A percentile compares a stretch with the other conserved stretches of the same genome.
These are phyloP conservation scores for Ascaphus truei DNA, from an alignment of 2,113 vertebrate species.

Conservation along the genomic window DNA sequence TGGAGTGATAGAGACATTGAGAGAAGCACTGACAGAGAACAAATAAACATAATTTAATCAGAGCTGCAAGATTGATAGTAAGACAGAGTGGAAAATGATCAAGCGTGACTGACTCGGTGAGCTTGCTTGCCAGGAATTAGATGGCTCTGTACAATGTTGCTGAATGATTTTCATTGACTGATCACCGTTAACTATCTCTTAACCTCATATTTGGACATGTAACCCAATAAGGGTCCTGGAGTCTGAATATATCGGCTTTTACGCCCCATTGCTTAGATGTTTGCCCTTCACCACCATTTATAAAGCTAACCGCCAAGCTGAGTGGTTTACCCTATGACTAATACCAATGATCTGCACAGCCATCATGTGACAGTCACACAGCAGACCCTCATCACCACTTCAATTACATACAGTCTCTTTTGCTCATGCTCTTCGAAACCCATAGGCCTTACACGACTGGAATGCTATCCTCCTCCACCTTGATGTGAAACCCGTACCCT, in stretches of 20 bases:
- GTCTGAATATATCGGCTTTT: background rate
- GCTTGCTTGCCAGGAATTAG: background rate
- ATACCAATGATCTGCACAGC: background rate
- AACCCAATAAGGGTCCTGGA: background rate
- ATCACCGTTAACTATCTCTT: background rate
- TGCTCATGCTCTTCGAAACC: too few relatives aligned
- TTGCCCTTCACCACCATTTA: background rate
- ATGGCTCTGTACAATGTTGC: background rate
- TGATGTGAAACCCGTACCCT: too few relatives aligned
- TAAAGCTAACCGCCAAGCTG: background rate
- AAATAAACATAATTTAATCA: constrained; percentile 19
- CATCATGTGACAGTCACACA: background rate
- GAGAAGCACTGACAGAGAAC: background rate
- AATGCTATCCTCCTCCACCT: too few relatives aligned
- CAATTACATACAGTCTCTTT: too few relatives aligned
- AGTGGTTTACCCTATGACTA: background rate
- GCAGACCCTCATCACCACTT: too few relatives aligned
- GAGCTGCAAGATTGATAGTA: background rate
- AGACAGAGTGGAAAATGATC: background rate
- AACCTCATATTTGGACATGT: background rate
- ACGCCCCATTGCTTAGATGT: background rate
- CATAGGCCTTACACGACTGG: too few relatives aligned
- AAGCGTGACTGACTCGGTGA: constrained; percentile 3
- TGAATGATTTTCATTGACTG: background rate
- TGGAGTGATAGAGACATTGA: background rate